Evolutionary conservation across 2,797 vertebrate genomes (phyloP), one percentile per base, ranked within the genome.

Genomic region (Acanthurus lineatus): DNA sequence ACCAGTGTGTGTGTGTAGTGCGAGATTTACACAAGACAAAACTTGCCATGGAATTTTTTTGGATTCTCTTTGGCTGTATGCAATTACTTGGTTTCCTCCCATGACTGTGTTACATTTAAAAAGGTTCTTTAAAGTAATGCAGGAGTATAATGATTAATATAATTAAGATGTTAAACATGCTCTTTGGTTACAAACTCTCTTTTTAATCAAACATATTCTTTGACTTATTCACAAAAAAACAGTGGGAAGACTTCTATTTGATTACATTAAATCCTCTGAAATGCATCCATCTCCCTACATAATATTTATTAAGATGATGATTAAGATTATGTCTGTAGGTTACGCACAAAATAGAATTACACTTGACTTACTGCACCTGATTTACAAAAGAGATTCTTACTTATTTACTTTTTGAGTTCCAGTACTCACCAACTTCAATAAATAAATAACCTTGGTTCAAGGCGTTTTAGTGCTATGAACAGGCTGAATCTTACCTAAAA

Each of bases 141-240:
- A 49, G 44, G n/a, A 52, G 64, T 70, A 9, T 49, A 59, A 73
- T 66, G 4, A 32, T 32, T 32, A 32, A 32, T 32, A 32, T 32
- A 32, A 32, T 32, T 32, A 32, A 65, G n/a, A 69, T 77, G 61
- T 75, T 72, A 9, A 77, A 62, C 15, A 5, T 35, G 49, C 47
- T 69, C 52, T 16, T 9, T 59, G 51, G 9, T 77, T 64, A 69
- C 49, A 60, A 76, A 19, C 17, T 35, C 45, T 63, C 6, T 65
- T 62, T 80, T 48, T 63, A 42, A 75, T 35, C 6, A 70, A n/a
- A 42, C 20, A 60, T 63, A 69, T 79, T 74, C 60, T 64, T 32
- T 28, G 16, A 71, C 47, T 81, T 35, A 53, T 65, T 59, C 62
- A 54, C 19, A 61, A 32, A 32, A 32, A 67, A 58, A 32, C 57